These are phyloP conservation scores for Perccottus glenii DNA, from an alignment of 2,113 vertebrate genomes.

Conservation along the genomic window DNA sequence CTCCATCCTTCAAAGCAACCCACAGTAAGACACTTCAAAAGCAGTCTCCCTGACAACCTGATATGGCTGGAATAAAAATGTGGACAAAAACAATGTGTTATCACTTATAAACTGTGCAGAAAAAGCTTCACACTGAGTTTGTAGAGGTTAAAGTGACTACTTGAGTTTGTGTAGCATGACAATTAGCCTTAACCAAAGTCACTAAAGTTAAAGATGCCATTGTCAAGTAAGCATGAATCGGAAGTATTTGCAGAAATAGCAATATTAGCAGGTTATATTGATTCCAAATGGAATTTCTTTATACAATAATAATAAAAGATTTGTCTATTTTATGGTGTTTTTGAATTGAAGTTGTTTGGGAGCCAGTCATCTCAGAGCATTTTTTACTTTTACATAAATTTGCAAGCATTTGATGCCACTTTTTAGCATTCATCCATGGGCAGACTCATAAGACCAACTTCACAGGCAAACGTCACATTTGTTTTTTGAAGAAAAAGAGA, in stretches of 20 bases:
- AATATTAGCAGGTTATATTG: no score
- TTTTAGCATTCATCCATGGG: slow-evolving; percentile 2
- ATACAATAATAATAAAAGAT: not conserved
- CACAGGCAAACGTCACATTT: not conserved
- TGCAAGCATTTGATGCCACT: slow-evolving; percentile 6
- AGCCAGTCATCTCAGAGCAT: not conserved
- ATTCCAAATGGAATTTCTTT: no score
- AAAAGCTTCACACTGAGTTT: no score
- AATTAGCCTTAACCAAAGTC: no score
- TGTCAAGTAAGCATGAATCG: no score
- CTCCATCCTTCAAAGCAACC: slow-evolving; percentile 17
- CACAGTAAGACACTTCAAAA: slow-evolving; percentile 10
- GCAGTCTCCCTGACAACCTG: no score
- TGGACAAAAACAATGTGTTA: not conserved
- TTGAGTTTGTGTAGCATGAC: no score
- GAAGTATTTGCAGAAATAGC: no score
- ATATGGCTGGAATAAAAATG: slow-evolving; percentile 1
- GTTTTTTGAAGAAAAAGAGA: slow-evolving; percentile 11
- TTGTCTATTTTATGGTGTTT: not conserved
- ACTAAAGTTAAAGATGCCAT: no score
- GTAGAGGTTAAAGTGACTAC: no score
- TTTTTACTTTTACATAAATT: not conserved
- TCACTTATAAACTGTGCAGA: no score
- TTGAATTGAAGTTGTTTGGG: not conserved
- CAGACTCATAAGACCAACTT: not conserved